Evolutionary conservation across 2,113 vertebrate species (phyloP).

Genomic region (Ramphastos sulfuratus): DNA sequence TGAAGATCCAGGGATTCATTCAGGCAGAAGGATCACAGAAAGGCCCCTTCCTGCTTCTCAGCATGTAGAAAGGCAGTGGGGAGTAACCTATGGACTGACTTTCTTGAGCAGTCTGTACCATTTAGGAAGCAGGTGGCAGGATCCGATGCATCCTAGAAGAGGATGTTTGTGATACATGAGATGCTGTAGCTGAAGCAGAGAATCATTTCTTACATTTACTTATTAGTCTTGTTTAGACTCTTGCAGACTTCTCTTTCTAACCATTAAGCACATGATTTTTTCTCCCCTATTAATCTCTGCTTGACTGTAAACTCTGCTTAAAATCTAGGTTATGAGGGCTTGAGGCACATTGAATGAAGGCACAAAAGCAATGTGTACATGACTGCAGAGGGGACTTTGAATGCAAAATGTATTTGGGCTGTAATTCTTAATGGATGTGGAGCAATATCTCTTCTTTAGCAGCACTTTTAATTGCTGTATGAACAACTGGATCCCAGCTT

Average conservation of each 20-base stretch:
- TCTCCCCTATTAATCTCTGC: neutral
- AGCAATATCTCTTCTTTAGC: neutral
- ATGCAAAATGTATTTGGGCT: neutral
- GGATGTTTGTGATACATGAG: neutral
- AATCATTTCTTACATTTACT: neutral
- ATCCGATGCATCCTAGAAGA: neutral
- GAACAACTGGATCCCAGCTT: neutral
- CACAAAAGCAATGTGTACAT: neutral
- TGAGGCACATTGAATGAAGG: neutral
- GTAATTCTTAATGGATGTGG: neutral
- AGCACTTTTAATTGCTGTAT: neutral
- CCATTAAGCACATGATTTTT: neutral
- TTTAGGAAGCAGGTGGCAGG: neutral
- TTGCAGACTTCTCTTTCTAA: neutral
- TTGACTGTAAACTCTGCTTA: neutral
- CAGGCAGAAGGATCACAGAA: neutral
- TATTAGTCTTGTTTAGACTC: neutral
- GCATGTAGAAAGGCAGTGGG: neutral
- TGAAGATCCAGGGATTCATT: neutral
- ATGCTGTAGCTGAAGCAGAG: neutral
- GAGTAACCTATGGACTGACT: neutral
- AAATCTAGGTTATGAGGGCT: neutral
- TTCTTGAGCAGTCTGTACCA: neutral
- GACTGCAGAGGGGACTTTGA: neutral
- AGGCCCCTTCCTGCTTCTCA: neutral